Evolutionary conservation across 53 echinoderm and acorn worm genomes (phyloP).

Genomic region (Holothuria scabra): DNA sequence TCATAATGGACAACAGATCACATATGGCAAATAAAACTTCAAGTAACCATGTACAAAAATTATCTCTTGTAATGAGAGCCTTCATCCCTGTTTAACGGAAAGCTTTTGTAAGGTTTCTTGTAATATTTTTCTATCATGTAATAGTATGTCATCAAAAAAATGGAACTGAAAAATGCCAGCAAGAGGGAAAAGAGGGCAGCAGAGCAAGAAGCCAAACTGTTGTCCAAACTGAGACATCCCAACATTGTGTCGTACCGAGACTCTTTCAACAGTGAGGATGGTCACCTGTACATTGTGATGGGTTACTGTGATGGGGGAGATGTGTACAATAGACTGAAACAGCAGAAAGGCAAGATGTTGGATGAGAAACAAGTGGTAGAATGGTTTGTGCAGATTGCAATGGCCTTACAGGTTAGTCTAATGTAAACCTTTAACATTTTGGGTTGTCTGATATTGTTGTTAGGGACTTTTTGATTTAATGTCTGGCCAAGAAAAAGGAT

Average conservation of each 20-base stretch:
- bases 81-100: too few species aligned
- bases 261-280: slow-evolving; percentile 95
- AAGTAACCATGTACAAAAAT: too few species aligned
- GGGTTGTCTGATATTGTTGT: too few species aligned
- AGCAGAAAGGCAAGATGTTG: slow-evolving; percentile 78
- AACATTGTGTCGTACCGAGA: slow-evolving; percentile 99
- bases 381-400: slow-evolving; percentile 99
- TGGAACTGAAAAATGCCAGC: slow-evolving; percentile 90
- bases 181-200: slow-evolving; percentile 89
- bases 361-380: slow-evolving; percentile 95
- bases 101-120: too few species aligned
- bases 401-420: slow-evolving; percentile 94
- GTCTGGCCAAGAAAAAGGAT: too few species aligned
- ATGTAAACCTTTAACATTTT: too few species aligned
- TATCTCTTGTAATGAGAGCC: too few species aligned
- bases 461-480: too few species aligned
- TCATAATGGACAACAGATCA: too few species aligned
- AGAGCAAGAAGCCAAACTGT: slow-evolving; percentile 93
- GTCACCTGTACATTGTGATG: slow-evolving; percentile 96
- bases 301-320: slow-evolving; percentile 97
- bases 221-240: slow-evolving; percentile 94
- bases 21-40: too few species aligned
- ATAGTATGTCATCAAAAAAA: slow-evolving; percentile 96
- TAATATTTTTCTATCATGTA: too few species aligned
- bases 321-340: slow-evolving; percentile 84